Conservation (phyloP, 2,113 vertebrate species). For the Megaptera novaeangliae region DNA sequence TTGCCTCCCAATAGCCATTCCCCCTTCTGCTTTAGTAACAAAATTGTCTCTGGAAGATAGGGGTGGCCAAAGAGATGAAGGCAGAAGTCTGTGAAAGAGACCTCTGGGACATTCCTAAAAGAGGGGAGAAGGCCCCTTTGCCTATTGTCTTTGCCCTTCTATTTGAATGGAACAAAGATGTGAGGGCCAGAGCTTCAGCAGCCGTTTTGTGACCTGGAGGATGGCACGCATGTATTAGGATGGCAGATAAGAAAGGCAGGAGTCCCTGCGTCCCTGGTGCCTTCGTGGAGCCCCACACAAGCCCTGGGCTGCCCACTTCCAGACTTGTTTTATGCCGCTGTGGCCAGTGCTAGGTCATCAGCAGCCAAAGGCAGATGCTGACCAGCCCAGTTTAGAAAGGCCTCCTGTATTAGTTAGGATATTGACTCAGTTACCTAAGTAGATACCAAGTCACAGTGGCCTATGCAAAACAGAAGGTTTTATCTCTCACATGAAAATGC, state of each 20-base stretch:
- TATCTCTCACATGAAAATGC: background rate
- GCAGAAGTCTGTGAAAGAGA: background rate
- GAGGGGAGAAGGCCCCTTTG: background rate
- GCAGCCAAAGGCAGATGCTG: background rate
- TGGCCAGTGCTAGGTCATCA: too few species aligned
- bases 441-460: background rate
- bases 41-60: background rate
- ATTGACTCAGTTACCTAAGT: background rate
- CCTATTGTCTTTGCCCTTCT: background rate
- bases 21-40: background rate
- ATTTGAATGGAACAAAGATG: background rate
- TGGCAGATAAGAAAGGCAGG: background rate
- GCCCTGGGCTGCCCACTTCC: background rate
- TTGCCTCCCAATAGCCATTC: background rate
- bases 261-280: background rate
- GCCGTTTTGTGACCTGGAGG: background rate
- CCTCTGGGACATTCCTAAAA: background rate
- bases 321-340: fast-evolving
- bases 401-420: background rate
- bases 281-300: background rate
- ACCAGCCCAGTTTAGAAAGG: background rate
- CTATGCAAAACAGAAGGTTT: background rate
- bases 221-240: too few species aligned
- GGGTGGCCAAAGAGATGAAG: background rate
- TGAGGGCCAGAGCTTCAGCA: background rate